Base-by-base conservation (phyloP, 2,797 vertebrate genomes). In the Paratrypauchen microcephalus region DNA sequence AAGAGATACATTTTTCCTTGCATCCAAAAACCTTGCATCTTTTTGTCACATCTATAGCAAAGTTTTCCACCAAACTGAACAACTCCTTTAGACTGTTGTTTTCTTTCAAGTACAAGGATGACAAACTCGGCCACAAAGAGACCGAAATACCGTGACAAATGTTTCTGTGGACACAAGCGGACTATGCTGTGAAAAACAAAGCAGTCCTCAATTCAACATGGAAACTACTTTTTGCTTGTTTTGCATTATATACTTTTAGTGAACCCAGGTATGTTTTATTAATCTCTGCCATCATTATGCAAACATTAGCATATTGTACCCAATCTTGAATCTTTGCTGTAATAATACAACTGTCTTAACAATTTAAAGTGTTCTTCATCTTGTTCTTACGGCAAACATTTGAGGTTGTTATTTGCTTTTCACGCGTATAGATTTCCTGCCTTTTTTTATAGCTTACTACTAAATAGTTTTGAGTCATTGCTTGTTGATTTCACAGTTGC, bases 201-300 rank as follows among this genome's bases (percentile, higher is more conserved):
- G 78, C 30, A 71, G 70, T 75, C 39, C 63, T 67, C 71, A 79
- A 75, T 80, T 79, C 69, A 69, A 84, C 72, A 54, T 72, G 23
- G 16, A 64, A 26, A 39, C 48, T 23, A 68, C 76, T 62, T 71
- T 59, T 72, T 64, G 75, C 64, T 52, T 58, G 7, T 68, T 76
- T 75, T 73, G 66, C 54, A 75, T 78, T 79, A 78, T 76, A 54
- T 5, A 73, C 65, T 48, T 57, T 64, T 64, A 21, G 69, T 56
- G 58, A 58, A 66, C 57, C 59, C 47, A 65, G 60, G 55, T 68
- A 58, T 62, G 69, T 75, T 83, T 79, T 70, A 77, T 74, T 76
- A 72, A 81, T 81, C 70, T 74, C 50, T 59, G 65, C 45, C 75
- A 74, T 75, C 15, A 71, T 56, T 69, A 70, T 76, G 71, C 71